A percentile compares a stretch with the other conserved stretches of the same genome.
Conservation (phyloP, 1,140 invertebrate genomes). For the Pseudomyrmex dendroicus region DNA sequence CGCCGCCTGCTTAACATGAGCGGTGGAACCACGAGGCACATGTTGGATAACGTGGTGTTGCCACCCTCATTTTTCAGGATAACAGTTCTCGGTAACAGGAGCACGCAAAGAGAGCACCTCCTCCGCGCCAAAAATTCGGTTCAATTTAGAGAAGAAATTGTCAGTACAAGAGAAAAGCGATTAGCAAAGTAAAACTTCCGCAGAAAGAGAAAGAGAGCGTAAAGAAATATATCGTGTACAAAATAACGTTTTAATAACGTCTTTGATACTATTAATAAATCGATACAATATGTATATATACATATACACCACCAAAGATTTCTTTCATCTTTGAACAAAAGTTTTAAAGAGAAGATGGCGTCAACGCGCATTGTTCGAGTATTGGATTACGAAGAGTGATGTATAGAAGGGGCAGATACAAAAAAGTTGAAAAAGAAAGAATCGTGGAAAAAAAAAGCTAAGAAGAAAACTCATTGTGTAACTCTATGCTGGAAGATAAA, state of each 20-base stretch:
- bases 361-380: constrained; percentile 40
- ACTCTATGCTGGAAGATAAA: constrained; percentile 48
- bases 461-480: constrained; percentile 46
- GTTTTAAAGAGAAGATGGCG: constrained; percentile 19
- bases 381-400: constrained; percentile 46
- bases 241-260: no score
- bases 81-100: neutral
- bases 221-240: neutral
- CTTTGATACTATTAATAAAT: no score
- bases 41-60: neutral
- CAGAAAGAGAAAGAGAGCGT: neutral
- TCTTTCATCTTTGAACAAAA: neutral
- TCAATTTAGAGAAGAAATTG: neutral
- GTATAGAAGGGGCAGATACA: constrained; percentile 11
- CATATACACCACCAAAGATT: neutral
- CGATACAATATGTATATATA: no score
- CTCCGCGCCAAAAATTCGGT: neutral
- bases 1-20: constrained; percentile 28
- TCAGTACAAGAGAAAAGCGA: neutral
- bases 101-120: neutral
- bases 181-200: neutral
- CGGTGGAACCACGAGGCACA: neutral
- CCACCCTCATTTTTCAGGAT: constrained; percentile 3
- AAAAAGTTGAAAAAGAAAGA: neutral
- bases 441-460: constrained; percentile 27